Percentiles rank a stretch among this genome's conserved stretches.
Conservation (phyloP, 2,888 invertebrate genomes). For the Apodemia mormo region DNA sequence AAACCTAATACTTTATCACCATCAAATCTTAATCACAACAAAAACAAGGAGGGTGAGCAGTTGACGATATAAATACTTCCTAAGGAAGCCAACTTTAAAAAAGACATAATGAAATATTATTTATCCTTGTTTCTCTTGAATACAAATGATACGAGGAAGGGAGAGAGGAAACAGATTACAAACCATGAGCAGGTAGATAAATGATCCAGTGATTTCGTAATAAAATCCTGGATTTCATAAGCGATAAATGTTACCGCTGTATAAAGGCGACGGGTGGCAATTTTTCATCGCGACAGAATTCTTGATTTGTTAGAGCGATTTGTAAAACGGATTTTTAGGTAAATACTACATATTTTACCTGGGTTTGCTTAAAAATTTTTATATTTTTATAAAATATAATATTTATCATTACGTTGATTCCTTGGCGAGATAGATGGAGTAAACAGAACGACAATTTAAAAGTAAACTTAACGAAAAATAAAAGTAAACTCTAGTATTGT, state of each 20-base stretch:
- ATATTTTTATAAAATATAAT: neutral
- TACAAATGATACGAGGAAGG: neutral
- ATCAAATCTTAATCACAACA: neutral
- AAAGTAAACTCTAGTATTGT: no score
- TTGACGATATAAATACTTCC: slow-evolving; percentile 12
- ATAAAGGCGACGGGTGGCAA: slow-evolving; percentile 34
- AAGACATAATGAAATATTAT: slow-evolving; percentile 2
- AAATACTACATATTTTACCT: neutral
- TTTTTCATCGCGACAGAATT: slow-evolving; percentile 29
- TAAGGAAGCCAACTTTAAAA: slow-evolving; percentile 1
- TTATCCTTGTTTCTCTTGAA: slow-evolving; percentile 12
- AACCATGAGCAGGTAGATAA: slow-evolving; percentile 36
- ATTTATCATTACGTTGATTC: no score
- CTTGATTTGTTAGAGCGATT: slow-evolving; percentile 11
- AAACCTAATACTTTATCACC: slow-evolving; percentile 11
- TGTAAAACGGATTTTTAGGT: slow-evolving; percentile 7
- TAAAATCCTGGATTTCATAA: slow-evolving; percentile 44
- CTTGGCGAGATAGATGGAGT: no score
- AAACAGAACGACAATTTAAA: no score
- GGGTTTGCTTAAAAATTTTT: neutral
- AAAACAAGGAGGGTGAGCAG: slow-evolving; percentile 12
- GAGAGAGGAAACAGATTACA: slow-evolving; percentile 12
- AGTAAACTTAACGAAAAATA: no score
- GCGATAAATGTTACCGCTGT: slow-evolving; percentile 37
- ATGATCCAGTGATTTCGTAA: slow-evolving; percentile 40